phyloP scores from a whole-genome alignment of 2,797 vertebrate genomes.

The Silurus aristotelis region DNA sequence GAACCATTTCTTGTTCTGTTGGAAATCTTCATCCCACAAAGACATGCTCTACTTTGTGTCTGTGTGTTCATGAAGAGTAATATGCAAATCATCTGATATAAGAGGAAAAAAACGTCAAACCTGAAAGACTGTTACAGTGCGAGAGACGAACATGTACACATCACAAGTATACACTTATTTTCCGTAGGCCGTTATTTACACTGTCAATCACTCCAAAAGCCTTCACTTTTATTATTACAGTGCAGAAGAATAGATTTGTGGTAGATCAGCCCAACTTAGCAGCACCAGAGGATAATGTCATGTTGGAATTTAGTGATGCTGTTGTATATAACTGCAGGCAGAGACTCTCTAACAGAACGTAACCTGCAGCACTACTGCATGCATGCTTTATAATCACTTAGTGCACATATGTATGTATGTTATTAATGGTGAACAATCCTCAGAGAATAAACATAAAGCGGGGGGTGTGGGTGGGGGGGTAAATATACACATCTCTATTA shows the following conservation, averaged over 20 bases:
- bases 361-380: constrained; percentile 60
- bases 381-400: constrained; percentile 71
- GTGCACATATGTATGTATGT: constrained; percentile 59
- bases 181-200: constrained; percentile 60
- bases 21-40: constrained; percentile 52
- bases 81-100: constrained; percentile 70
- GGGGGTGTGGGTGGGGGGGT: constrained; percentile 51
- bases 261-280: constrained; percentile 50
- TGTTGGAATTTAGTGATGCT: constrained; percentile 59
- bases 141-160: constrained; percentile 54
- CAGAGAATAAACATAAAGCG: constrained; percentile 50
- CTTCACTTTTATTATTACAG: constrained; percentile 61
- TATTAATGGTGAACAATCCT: constrained; percentile 53
- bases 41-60: constrained; percentile 56
- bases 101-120: constrained; percentile 48
- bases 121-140: constrained; percentile 61
- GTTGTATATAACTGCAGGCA: constrained; percentile 69
- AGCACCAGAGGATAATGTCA: constrained; percentile 54
- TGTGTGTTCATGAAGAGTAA: constrained; percentile 58
- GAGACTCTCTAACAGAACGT: constrained; percentile 59
- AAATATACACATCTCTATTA: constrained; percentile 53
- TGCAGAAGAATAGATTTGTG: constrained; percentile 59
- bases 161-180: constrained; percentile 61
- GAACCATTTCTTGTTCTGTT: constrained; percentile 64
- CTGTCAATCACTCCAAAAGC: constrained; percentile 48